Base-by-base conservation (phyloP, 2,888 invertebrate genomes). In the Urechis unicinctus region DNA sequence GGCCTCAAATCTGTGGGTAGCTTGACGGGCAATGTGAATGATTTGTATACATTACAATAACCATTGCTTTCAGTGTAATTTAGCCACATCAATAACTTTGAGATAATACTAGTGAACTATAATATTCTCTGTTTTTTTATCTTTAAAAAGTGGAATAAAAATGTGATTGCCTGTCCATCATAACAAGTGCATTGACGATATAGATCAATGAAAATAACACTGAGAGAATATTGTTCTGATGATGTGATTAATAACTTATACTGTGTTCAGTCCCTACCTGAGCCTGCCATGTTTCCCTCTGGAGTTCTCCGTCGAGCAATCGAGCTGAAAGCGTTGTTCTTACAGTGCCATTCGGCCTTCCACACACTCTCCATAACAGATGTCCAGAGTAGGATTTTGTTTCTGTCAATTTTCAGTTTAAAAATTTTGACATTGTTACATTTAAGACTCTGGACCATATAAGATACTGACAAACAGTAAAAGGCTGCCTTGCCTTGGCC, bases 1-100 rank as follows among this genome's bases (percentile, higher is more conserved):
- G 30, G 76, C 75, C 44, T 77, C 76, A 55, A 60, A 68, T 6
- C 61, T 60, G 22, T 63, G 63, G 63, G 73, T 72, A 59, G 57
- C 66, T 51, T 48, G 13, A n/a, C n/a, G n/a, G n/a, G n/a, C n/a
- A n/a, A n/a, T 28, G 6, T 1, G 9, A 45, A 41, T 17, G 24
- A 24, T 3, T 41, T n/a, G 22, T 30, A 48, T 28, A 47, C n/a
- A 48, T 31, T 3, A 17, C 43, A 43, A 9, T 36, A 36, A 36
- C 9, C 36, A 17, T 17, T 36, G 21, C 6, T 45, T 36, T 13
- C 17, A n/a, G n/a, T n/a, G n/a, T n/a, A n/a, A 22, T 43, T 43
- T 43, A 22, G 6, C 3, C 5, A 43, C 21, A 13, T 13, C 24
- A 24, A 24, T 43, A 43, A 43, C 43, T 22, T 4, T 43, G 43